These are phyloP conservation scores for Leucoraja ocellata DNA, from an alignment of 2,797 vertebrate genomes.

Conservation along the genomic window DNA sequence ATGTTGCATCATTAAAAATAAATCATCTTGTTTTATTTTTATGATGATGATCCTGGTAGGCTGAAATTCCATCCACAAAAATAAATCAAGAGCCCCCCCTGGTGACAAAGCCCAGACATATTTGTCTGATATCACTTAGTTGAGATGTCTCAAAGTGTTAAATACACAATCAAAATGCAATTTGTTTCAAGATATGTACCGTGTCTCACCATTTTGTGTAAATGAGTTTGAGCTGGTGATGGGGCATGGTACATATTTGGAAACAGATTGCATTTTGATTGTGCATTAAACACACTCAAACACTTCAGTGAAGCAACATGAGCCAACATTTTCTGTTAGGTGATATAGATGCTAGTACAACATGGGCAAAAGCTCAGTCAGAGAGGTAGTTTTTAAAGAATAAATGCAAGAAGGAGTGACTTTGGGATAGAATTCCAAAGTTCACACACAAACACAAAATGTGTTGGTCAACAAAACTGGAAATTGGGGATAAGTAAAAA, in stretches of 20 bases:
- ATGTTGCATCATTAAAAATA: background rate
- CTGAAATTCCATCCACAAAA: background rate
- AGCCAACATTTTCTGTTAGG: background rate
- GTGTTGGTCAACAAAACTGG: too few species aligned
- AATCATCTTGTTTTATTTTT: background rate
- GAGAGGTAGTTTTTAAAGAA: background rate
- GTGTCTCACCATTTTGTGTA: too few species aligned
- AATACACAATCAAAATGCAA: too few species aligned
- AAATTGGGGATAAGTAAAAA: background rate
- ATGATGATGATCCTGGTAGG: background rate
- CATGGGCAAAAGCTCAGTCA: background rate
- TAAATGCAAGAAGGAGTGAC: background rate
- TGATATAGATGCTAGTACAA: background rate
- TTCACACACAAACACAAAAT: too few species aligned
- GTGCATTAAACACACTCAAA: background rate
- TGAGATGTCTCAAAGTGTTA: too few species aligned
- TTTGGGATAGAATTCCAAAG: background rate
- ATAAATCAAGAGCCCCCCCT: slow-evolving; percentile 7
- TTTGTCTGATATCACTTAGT: too few species aligned
- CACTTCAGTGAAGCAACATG: background rate
- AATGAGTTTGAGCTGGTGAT: too few species aligned
- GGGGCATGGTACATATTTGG: background rate
- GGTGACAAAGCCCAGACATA: background rate
- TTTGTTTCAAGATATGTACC: too few species aligned
- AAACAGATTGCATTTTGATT: background rate